Evolutionary conservation across 64 coral and sea anemone species (phyloP), one percentile per base, ranked within the genome.

Genomic region (Montipora foliosa): DNA sequence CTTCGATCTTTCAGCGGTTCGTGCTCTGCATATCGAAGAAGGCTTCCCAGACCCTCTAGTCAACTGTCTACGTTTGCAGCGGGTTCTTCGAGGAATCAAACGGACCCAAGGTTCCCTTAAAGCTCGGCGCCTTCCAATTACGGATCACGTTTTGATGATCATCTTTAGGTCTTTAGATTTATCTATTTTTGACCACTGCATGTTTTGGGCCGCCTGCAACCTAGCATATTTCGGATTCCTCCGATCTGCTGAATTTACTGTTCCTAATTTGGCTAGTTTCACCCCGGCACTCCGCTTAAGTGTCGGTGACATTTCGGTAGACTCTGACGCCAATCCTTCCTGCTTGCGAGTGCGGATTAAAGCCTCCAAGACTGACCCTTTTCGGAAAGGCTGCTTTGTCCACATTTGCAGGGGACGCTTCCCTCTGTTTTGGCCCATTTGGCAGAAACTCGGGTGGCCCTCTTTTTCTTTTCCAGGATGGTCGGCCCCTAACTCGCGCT

Each of bases 281-380:
- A 19, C 29, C 44, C 53, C 81, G 7, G 81, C 47, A 60, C 47
- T 53, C 15, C 79, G 16, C 45, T 24, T 81, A 8, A 50, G 55
- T 19, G 14, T 60, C 20, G 10, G 13, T 20, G 79, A 81, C 79
- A 81, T 81, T 49, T 53, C 46, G 1, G 48, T 81, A 53, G 79
- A 81, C 55, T 81, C 79, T 60, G 79, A 53, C 20, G 45, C 79
- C 13, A 22, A 50, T 49, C 55, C 79, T 81, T 53, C 14, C 48
- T 81, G 55, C 79, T 55, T 81, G 55, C 5, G 79, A 21, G 44
- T 81, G 48, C 37, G n/a, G 48, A 81, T 81, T 60, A 81, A 81
- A 81, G 79, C 79, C 45, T 81, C 79, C 5, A 81, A 81, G 79
- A 81, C 79, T 81, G 79, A 81, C 79, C 79, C 79, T 21, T 81